Evolutionary conservation across 2,888 invertebrate species (phyloP), one percentile per base, ranked within the genome.

Genomic region (Macaria notata): DNA sequence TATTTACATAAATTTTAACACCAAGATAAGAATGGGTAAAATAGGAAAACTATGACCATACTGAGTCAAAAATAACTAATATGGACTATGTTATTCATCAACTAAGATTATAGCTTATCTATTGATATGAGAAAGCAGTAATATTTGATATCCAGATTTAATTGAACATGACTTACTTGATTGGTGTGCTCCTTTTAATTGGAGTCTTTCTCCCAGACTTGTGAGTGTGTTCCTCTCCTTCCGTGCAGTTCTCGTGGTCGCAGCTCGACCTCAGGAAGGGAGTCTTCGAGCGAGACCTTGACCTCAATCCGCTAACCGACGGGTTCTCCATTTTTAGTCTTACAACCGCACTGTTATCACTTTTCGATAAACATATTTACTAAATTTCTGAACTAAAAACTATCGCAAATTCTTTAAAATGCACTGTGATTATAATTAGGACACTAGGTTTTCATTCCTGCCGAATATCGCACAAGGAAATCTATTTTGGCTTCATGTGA

Each of bases 201-300:
- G 91, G 89, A 1, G 92, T 91, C 76, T 87, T 92, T 58, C 92
- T 88, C 54, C 92, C 89, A 44, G 89, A 83, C 71, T 92, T 92
- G 72, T 92, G 92, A 9, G 83, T 81, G 66, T 93, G 93, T 46
- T 93, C 93, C 36, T 88, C 93, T 46, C 80, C 81, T 63, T 92
- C 92, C 31, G 83, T 76, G 74, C 93, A 93, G 65, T 84, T 86
- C 76, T 93, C 93, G 65, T 84, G 92, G 77, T 94, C 93, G 71
- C 93, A 92, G 70, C 84, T 92, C 55, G 93, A 93, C 64, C 92
- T 87, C 68, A 93, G 79, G 75, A 94, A 94, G 64, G 95, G 95
- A 72, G 95, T 95, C 76, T 93, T 94, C 41, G 95, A 95, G 69
- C 95, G 93, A 71, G 95, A 95, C 86, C 94, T 93, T 81, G 94